phyloP scores from a whole-genome alignment of 2,888 invertebrate species.

The Patella caerulea region DNA sequence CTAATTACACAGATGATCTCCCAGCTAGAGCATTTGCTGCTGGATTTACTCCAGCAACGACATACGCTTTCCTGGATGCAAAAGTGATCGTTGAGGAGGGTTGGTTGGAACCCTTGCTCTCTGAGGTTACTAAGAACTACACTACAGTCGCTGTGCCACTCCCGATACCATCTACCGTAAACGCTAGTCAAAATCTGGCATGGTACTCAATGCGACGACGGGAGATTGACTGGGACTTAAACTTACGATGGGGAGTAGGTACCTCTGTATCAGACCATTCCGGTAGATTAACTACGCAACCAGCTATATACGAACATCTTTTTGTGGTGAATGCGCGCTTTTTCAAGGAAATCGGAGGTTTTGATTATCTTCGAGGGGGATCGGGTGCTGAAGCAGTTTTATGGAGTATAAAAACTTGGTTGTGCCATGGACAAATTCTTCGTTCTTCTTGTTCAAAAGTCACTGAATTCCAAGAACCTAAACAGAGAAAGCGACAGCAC shows the following conservation, averaged over 20 bases:
- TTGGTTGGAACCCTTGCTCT: background rate
- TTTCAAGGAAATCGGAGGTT: background rate
- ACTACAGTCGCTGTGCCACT: background rate
- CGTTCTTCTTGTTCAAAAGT: background rate
- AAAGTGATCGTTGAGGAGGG: background rate
- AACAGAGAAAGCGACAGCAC: no score
- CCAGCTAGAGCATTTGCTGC: background rate
- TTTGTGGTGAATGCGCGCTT: background rate
- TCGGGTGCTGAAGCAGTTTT: background rate
- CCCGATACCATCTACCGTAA: background rate
- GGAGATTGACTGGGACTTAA: background rate
- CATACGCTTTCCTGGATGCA: background rate
- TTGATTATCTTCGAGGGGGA: background rate
- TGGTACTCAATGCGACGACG: background rate
- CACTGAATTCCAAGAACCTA: background rate
- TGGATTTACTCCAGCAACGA: background rate
- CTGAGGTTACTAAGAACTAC: background rate
- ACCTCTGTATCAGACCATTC: background rate
- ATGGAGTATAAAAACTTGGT: background rate
- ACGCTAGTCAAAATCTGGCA: background rate
- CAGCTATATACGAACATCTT: background rate
- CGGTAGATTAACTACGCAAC: background rate
- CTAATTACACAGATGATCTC: background rate
- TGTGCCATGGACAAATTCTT: background rate
- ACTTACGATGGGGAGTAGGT: background rate